Conservation (phyloP, 2,888 invertebrate genomes). For the Amphiduros pacificus region DNA sequence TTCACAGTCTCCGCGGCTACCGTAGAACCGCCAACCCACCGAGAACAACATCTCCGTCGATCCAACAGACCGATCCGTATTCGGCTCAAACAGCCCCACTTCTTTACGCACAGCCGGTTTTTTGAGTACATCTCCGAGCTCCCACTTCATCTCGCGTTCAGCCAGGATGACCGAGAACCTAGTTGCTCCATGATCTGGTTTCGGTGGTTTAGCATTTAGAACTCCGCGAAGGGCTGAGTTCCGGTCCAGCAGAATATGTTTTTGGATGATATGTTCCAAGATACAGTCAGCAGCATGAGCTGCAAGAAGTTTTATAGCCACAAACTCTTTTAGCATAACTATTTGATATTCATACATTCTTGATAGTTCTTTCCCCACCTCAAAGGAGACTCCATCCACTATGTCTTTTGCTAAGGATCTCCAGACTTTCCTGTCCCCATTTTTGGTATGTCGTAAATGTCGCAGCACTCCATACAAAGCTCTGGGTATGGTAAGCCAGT, state of each 20-base stretch:
- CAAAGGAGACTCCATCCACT: conserved; percentile 22
- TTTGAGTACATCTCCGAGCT: conserved; percentile 25
- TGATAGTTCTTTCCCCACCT: conserved; percentile 28
- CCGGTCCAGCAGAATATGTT: conserved; percentile 26
- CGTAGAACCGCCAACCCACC: conserved; percentile 19
- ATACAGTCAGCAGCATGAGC: conserved; percentile 30
- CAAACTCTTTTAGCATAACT: conserved; percentile 23
- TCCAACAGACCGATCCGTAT: neutral
- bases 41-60: neutral
- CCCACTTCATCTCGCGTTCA: conserved; percentile 31
- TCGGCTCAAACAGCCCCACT: neutral
- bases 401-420: conserved; percentile 25
- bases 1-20: conserved; percentile 9
- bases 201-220: conserved; percentile 9
- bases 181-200: conserved; percentile 2
- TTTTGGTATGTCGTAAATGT: conserved; percentile 19
- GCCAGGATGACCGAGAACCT: conserved; percentile 26
- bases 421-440: conserved; percentile 15
- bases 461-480: conserved; percentile 18
- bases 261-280: conserved; percentile 23
- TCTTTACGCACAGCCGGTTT: conserved; percentile 28
- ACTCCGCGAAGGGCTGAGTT: conserved; percentile 26
- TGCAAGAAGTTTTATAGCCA: conserved; percentile 26
- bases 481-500: conserved; percentile 20
- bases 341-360: conserved; percentile 33